Percentiles rank a stretch among this genome's conserved stretches.
phyloP scores from a whole-genome alignment of 2,113 vertebrate species.

The Ia io region DNA sequence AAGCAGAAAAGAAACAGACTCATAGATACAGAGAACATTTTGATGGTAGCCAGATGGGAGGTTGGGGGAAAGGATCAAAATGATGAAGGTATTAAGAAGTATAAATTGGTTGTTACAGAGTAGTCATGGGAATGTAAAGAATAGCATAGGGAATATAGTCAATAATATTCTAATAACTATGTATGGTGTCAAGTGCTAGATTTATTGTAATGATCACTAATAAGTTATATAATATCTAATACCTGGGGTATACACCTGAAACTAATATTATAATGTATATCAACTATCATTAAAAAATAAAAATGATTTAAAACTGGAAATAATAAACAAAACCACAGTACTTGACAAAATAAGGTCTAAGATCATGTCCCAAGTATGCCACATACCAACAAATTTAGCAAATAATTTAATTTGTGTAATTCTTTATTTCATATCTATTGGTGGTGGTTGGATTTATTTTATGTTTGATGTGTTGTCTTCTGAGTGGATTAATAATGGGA shows the following conservation, averaged over 20 bases:
- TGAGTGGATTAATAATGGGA: not conserved
- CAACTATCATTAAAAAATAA: not conserved
- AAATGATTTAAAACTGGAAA: not conserved
- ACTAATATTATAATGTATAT: not conserved
- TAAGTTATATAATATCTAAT: not conserved
- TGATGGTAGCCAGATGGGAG: not conserved
- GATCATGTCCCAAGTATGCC: not conserved
- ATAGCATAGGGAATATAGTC: not conserved
- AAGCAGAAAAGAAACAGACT: not conserved
- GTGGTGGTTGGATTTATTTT: not conserved
- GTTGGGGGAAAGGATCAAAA: not conserved
- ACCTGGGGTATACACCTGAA: not conserved
- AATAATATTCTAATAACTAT: not conserved
- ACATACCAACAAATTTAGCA: not conserved
- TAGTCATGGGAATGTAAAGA: not conserved
- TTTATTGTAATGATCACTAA: not conserved
- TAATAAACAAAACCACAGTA: not conserved
- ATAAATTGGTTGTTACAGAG: not conserved
- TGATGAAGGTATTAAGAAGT: not conserved
- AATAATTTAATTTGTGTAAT: not conserved
- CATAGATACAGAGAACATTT: not conserved
- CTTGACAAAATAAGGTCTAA: not conserved
- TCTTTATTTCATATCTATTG: not conserved
- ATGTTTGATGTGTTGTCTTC: not conserved
- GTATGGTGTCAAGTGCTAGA: not conserved